Percentiles rank a stretch among this genome's conserved stretches.
Evolutionary conservation across 2,113 vertebrate species (phyloP).

Genomic region (Hemibagrus wyckioides): DNA sequence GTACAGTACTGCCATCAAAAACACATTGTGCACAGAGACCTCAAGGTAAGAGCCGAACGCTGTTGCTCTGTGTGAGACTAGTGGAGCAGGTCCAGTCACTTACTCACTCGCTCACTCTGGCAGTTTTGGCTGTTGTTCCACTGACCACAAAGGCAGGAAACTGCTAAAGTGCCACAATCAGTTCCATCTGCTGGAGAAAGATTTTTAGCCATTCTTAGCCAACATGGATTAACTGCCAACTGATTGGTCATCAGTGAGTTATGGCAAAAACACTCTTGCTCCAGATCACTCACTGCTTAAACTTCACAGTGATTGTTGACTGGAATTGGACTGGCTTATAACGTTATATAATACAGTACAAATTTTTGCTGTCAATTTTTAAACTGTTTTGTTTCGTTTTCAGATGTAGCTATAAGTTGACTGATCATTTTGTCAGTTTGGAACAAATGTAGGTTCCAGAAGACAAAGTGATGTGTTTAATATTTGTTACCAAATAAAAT

Average conservation of each 20-base stretch:
- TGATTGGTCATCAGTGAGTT: neutral
- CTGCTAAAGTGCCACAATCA: neutral
- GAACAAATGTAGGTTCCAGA: neutral
- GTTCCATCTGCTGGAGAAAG: neutral
- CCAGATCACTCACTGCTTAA: neutral
- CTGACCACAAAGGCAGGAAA: neutral
- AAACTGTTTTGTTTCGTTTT: neutral
- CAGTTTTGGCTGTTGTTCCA: neutral
- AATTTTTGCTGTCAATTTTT: neutral
- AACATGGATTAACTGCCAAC: neutral
- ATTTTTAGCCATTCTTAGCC: neutral
- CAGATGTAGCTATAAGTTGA: neutral
- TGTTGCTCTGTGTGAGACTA: neutral
- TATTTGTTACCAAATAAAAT: neutral
- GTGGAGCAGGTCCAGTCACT: neutral
- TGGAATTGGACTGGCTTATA: neutral
- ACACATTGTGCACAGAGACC: conserved; percentile 57
- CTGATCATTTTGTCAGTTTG: neutral
- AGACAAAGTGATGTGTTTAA: neutral
- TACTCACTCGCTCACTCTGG: no score
- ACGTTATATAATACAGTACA: neutral
- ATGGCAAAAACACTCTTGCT: neutral
- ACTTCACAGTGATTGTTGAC: neutral
- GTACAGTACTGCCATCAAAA: conserved; percentile 58
- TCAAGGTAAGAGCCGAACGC: conserved; percentile 46